These are phyloP conservation scores for Hippocampus kuda DNA, from an alignment of 2,797 vertebrate species.

Conservation along the genomic window DNA sequence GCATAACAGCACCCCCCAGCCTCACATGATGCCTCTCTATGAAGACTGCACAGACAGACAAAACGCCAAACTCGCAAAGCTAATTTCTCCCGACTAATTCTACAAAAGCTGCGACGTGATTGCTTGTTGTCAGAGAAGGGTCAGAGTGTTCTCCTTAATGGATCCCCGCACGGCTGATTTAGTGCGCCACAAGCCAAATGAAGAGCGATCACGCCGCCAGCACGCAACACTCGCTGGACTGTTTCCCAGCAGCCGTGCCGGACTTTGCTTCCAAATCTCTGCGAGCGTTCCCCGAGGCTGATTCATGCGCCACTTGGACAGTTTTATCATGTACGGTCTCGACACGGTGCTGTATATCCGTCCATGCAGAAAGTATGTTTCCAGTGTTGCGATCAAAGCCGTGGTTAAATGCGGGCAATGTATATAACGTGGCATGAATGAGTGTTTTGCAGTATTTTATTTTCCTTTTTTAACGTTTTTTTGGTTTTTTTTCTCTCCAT, in stretches of 20 bases:
- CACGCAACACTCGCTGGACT: slow-evolving; percentile 25
- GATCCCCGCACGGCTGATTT: slow-evolving; percentile 34
- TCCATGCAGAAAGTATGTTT: background rate
- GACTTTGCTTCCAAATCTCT: slow-evolving; percentile 14
- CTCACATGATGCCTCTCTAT: no score
- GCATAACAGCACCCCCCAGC: no score
- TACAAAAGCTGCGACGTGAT: background rate
- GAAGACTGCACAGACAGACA: background rate
- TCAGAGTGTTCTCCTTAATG: slow-evolving; percentile 31
- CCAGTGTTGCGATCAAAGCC: background rate
- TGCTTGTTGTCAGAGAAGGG: background rate
- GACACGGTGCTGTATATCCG: background rate
- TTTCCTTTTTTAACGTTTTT: no score
- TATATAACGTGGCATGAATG: no score
- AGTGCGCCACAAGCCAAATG: slow-evolving; percentile 9
- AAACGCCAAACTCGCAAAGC: background rate
- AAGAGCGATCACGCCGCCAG: slow-evolving; percentile 29
- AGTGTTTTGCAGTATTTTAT: no score
- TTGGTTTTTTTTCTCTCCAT: background rate
- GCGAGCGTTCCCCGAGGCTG: background rate
- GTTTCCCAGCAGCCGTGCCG: slow-evolving; percentile 32
- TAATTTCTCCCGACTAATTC: background rate
- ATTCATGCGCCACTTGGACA: background rate
- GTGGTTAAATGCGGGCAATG: no score
- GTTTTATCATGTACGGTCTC: background rate